These are phyloP conservation scores for Taenioides sp. DNA, from an alignment of 2,797 vertebrate species.

Conservation along the genomic window DNA sequence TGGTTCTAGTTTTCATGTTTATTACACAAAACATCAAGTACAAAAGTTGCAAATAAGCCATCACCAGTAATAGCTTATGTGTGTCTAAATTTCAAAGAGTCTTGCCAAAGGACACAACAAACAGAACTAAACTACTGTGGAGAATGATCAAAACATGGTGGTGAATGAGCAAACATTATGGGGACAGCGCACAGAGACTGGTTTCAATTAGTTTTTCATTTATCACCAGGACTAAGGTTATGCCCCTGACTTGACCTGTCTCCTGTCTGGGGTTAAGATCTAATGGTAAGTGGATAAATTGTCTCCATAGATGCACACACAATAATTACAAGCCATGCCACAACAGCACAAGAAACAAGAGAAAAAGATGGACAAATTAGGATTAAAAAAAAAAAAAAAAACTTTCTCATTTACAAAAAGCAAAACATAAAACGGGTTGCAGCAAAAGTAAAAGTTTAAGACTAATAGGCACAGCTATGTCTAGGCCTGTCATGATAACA, in stretches of 20 bases:
- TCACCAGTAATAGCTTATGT: too few relatives aligned
- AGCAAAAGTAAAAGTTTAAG: too few relatives aligned
- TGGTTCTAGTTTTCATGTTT: too few relatives aligned
- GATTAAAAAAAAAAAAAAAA: neutral
- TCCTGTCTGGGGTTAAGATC: neutral
- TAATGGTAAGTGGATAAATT: neutral
- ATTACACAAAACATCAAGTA: too few relatives aligned
- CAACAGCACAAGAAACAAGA: neutral
- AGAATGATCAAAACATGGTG: neutral
- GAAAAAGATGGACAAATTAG: neutral
- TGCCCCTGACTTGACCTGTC: slow-evolving; percentile 1
- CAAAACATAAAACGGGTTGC: neutral
- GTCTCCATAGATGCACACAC: neutral
- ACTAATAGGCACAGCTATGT: too few relatives aligned
- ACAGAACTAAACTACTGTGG: neutral
- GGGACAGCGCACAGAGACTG: neutral
- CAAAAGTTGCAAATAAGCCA: too few relatives aligned
- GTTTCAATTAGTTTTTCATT: slow-evolving; percentile 8
- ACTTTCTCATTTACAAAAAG: neutral
- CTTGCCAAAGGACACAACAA: neutral
- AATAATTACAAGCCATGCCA: neutral
- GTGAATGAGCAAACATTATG: neutral
- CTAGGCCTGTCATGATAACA: too few relatives aligned
- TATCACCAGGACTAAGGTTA: neutral
- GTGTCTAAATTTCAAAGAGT: too few relatives aligned